Evolutionary conservation across 2,797 vertebrate species (phyloP).

Genomic region (Manis crassicaudata): DNA sequence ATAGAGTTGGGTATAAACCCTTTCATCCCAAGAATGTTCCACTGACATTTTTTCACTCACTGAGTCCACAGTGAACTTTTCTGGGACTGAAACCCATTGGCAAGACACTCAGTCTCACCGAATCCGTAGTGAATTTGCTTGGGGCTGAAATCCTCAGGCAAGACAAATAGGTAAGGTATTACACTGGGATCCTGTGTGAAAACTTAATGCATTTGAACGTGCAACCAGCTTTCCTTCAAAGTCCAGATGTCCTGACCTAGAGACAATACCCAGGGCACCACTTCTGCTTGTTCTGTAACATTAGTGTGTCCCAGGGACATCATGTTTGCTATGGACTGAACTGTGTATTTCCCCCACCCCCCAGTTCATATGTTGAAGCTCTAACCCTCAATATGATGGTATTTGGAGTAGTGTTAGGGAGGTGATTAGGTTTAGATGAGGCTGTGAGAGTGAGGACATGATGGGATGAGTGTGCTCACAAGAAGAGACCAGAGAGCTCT

Average conservation of each 20-base stretch:
- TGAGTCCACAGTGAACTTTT: too few species aligned
- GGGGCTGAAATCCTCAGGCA: too few species aligned
- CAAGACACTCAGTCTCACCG: too few species aligned
- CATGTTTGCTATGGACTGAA: neutral
- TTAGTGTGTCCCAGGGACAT: neutral
- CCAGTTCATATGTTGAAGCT: neutral
- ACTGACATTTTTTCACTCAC: too few species aligned
- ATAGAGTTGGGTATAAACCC: too few species aligned
- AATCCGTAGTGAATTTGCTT: too few species aligned
- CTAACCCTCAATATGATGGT: neutral
- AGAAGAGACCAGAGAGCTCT: neutral
- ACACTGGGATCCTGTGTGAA: neutral
- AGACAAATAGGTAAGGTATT: neutral
- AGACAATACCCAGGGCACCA: neutral
- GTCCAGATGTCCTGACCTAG: neutral
- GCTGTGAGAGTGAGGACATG: neutral
- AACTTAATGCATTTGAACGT: neutral
- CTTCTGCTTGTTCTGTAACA: neutral
- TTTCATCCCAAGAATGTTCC: too few species aligned
- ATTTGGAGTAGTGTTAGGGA: neutral
- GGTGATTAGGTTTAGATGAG: neutral
- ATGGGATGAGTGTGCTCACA: neutral
- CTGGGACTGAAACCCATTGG: too few species aligned
- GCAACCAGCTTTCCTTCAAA: slow-evolving; percentile 2
- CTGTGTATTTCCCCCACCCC: neutral